Evolutionary conservation across 1,140 invertebrate genomes (phyloP), one percentile per base, ranked within the genome.

Genomic region (Aphelinus certus): DNA sequence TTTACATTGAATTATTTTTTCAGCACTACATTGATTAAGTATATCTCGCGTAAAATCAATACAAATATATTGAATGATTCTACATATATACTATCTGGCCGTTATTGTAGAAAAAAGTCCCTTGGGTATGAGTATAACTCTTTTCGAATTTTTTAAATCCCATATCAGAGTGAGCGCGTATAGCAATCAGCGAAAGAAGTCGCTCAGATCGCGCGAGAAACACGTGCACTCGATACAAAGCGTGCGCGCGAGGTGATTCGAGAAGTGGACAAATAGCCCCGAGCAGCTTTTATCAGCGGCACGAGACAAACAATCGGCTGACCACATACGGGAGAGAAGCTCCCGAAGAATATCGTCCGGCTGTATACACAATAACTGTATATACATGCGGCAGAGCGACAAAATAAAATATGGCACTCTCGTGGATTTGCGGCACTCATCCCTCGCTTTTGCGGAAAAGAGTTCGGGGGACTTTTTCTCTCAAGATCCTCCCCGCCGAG

Each of bases 231-330:
- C 26, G 26, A 0, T 26, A 26, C n/a, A n/a, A n/a, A n/a, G n/a
- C n/a, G n/a, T n/a, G n/a, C 26, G 26, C 26, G 26, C 26, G 26
- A 26, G 26, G 65, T 48, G 3, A 69, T 79, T 83, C 58, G 79
- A 80, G 79, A 81, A 78, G 78, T 79, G 80, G 78, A 80, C 81
- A 82, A 81, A 85, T 80, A 83, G 81, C 80, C 78, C 78, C 69
- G 71, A 71, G 46, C 7, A 73, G 84, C 83, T 85, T 87, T 85
- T 84, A 87, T 83, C 82, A 80, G 26, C 80, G 58, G 42, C 58
- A 48, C 83, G 72, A 26, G 80, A 79, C 83, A 87, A 87, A 87
- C 84, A 86, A 81, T 81, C 72, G 74, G 66, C 72, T 57, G 62
- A 75, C 67, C 67, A 70, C 67, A 58, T 49, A 46, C 9, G 60